phyloP scores from a whole-genome alignment of 1,140 invertebrate genomes.

The Pogonus chalceus region DNA sequence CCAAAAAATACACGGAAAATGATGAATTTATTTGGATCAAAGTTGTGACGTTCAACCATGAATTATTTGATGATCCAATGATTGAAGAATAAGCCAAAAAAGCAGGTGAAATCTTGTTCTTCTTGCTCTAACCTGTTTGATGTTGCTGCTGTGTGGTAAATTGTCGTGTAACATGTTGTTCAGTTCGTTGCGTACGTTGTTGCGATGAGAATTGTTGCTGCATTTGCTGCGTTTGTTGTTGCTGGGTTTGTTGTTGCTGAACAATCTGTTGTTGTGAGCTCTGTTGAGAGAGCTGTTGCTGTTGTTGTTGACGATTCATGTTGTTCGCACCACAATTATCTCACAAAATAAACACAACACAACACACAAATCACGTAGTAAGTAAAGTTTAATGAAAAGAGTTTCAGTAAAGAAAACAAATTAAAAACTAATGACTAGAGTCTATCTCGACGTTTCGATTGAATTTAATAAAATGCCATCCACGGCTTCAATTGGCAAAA shows the following conservation, averaged over 20 bases:
- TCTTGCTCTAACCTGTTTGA: constrained; percentile 56
- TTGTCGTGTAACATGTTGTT: constrained; percentile 65
- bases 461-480: constrained; percentile 33
- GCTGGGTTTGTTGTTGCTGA: constrained; percentile 41
- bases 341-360: constrained; percentile 25
- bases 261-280: constrained; percentile 38
- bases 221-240: constrained; percentile 42
- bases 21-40: neutral
- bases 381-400: constrained; percentile 17
- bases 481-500: constrained; percentile 62
- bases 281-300: constrained; percentile 28
- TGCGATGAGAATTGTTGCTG: constrained; percentile 48
- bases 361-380: constrained; percentile 23
- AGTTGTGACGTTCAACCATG: neutral
- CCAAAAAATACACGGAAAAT: neutral
- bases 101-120: neutral
- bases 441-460: constrained; percentile 18
- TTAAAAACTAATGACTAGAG: constrained; percentile 9
- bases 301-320: constrained; percentile 36
- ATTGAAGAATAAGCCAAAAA: neutral
- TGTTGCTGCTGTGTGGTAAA: constrained; percentile 67
- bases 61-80: neutral
- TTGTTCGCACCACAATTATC: constrained; percentile 32
- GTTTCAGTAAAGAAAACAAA: neutral
- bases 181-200: constrained; percentile 57